Evolutionary conservation across 2,797 vertebrate species (phyloP).

Genomic region (Synanceia verrucosa): DNA sequence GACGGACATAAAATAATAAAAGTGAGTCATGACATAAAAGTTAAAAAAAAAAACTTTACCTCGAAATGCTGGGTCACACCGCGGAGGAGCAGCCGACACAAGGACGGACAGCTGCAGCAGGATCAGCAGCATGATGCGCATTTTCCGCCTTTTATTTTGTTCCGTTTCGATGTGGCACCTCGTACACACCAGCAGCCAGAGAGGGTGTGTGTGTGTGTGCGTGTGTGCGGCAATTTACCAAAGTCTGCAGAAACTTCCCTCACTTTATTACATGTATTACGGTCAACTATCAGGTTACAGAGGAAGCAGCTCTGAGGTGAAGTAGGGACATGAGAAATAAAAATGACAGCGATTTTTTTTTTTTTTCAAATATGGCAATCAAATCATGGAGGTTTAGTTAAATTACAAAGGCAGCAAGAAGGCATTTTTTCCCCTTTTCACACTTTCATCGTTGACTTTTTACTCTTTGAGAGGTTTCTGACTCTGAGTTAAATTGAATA

Average conservation of each 20-base stretch:
- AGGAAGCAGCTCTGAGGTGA: conserved; percentile 40
- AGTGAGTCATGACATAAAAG: background rate
- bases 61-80: conserved; percentile 78
- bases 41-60: conserved; percentile 77
- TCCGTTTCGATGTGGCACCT: conserved; percentile 71
- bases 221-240: conserved; percentile 7
- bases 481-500: too few species aligned
- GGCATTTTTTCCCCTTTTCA: too few species aligned
- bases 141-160: conserved; percentile 44
- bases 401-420: background rate
- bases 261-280: conserved; percentile 72
- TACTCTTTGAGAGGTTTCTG: too few species aligned
- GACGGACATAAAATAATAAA: background rate
- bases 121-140: conserved; percentile 57
- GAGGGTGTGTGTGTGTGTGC: background rate
- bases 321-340: background rate
- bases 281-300: conserved; percentile 74
- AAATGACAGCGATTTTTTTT: background rate
- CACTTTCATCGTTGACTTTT: background rate
- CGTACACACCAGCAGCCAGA: conserved; percentile 36
- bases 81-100: conserved; percentile 59
- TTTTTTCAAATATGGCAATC: background rate
- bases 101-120: conserved; percentile 67
- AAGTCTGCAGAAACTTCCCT: conserved; percentile 43
- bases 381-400: background rate